Evolutionary conservation across 2,797 vertebrate genomes (phyloP), one percentile per base, ranked within the genome.

Genomic region (Momotus momota): DNA sequence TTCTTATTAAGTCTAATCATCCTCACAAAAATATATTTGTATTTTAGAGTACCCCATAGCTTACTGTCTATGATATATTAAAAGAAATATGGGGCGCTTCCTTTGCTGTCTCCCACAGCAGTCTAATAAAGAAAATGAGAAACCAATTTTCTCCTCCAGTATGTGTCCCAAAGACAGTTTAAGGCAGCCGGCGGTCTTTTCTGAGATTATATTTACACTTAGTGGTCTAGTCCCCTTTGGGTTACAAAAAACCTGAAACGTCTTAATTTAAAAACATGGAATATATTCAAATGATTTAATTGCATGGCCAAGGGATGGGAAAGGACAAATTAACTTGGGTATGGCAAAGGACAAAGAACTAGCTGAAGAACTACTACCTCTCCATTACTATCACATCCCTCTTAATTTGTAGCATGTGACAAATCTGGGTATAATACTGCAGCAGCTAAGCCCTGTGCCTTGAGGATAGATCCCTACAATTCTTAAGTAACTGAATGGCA

Each of bases 1-100:
- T 16, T 14, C 31, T 70, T 80, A 93, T 86, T 86, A 72, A 88
- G 58, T 64, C 60, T 88, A 90, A 89, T 84, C 45, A 82, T 89
- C 35, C 7, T 85, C 49, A 55, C 14, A 5, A 75, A 93, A 92
- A 92, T 73, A 25, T 40, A 86, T 86, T 83, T 83, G 38, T 22
- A 62, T 92, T 93, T 81, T 86, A 27, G 41, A 55, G 43, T 81
- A 86, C 70, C 58, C 40, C 14, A 19, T 58, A 86, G 51, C 45
- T 94, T 77, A 48, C 40, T 57, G 8, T 73, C 35, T 45, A 1
- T 61, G 43, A 75, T 48, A 55, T 45, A 64, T 43, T 43, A 79
- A 62, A 93, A 91, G 20, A 88, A 92, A 82, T 88, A 70, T 10
- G 18, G 40, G 25, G 49, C 13, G 3, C 43, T 86, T 93, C 66